Percentiles rank a stretch among this genome's conserved stretches.
phyloP scores from a whole-genome alignment of 30 jellyfish, hydroid and myxozoan genomes.

The Sanderia malayensis region DNA sequence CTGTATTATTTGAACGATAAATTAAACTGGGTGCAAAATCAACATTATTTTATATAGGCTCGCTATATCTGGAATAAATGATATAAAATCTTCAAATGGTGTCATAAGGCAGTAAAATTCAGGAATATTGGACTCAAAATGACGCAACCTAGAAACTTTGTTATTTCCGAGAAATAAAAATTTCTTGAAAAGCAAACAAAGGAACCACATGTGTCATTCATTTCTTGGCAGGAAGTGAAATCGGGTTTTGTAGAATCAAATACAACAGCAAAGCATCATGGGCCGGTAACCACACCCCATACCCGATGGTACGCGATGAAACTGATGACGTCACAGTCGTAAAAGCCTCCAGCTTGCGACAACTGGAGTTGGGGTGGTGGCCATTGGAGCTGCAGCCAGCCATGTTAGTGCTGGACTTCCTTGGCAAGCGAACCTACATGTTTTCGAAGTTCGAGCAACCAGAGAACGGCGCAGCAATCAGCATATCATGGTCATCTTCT shows the following conservation, averaged over 20 bases:
- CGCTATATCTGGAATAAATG: too few relatives aligned
- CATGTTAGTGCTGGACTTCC: slow-evolving; percentile 13
- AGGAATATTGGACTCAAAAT: too few relatives aligned
- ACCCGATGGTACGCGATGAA: slow-evolving; percentile 28
- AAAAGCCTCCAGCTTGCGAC: slow-evolving; percentile 37
- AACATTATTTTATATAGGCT: too few relatives aligned
- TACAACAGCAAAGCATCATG: not conserved
- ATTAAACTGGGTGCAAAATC: too few relatives aligned
- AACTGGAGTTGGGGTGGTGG: slow-evolving; percentile 46
- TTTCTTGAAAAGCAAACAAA: too few relatives aligned
- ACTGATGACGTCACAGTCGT: slow-evolving; percentile 6
- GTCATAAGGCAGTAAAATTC: too few relatives aligned
- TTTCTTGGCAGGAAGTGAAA: slow-evolving; percentile 24
- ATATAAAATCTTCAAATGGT: too few relatives aligned
- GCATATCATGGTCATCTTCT: slow-evolving; percentile 38
- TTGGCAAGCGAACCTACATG: not conserved
- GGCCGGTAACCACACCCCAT: too few relatives aligned
- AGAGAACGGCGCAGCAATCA: slow-evolving; percentile 19
- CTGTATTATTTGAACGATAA: too few relatives aligned
- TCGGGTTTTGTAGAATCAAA: slow-evolving; percentile 38
- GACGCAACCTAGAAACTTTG: too few relatives aligned
- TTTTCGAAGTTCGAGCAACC: slow-evolving; percentile 23
- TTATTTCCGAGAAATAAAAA: too few relatives aligned
- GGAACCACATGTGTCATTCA: too few relatives aligned
- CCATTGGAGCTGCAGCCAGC: slow-evolving; percentile 21